Evolutionary conservation across 2,797 vertebrate genomes (phyloP).

Genomic region (Thamnophis elegans): DNA sequence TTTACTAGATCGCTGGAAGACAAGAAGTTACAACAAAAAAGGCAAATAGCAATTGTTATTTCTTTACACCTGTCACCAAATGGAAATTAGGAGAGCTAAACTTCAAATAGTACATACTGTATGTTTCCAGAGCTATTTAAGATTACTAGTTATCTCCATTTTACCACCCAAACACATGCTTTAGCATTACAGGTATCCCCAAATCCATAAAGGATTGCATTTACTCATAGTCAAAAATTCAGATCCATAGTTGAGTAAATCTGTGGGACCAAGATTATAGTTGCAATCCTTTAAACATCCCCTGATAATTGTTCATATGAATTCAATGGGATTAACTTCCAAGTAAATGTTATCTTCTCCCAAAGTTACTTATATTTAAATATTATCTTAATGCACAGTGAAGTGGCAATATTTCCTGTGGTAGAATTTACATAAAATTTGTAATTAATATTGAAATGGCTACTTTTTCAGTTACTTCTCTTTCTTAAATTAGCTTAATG

Average conservation of each 20-base stretch:
- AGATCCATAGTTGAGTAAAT: neutral
- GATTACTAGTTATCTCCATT: neutral
- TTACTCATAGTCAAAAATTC: neutral
- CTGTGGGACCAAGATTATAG: neutral
- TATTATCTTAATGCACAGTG: neutral
- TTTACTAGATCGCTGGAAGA: neutral
- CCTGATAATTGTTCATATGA: neutral
- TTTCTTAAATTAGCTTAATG: neutral
- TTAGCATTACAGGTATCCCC: neutral
- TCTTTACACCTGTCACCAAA: neutral
- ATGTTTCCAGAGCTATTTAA: neutral
- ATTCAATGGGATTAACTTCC: neutral
- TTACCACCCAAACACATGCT: neutral
- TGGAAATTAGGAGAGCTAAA: neutral
- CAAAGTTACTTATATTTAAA: neutral
- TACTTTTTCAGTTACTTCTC: neutral
- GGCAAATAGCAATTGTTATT: neutral
- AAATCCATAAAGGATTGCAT: neutral
- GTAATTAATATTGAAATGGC: neutral
- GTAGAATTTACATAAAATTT: neutral
- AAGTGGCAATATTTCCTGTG: neutral
- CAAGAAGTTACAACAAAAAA: neutral
- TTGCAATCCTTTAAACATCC: neutral
- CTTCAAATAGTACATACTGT: neutral
- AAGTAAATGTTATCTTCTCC: neutral